These are phyloP conservation scores for Physeter macrocephalus DNA, from an alignment of 2,113 vertebrate species.

Conservation along the genomic window DNA sequence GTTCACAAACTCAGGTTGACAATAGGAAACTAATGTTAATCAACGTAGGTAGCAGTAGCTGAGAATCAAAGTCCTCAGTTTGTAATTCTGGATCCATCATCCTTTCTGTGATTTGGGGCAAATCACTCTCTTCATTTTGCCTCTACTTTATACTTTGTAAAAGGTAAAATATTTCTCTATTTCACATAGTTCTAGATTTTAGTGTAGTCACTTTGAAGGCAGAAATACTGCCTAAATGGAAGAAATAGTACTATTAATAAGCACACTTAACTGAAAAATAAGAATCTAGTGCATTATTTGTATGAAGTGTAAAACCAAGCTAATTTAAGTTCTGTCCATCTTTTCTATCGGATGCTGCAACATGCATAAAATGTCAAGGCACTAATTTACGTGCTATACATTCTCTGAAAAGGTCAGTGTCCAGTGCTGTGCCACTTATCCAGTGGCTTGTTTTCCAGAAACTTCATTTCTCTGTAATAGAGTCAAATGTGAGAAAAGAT, in stretches of 20 bases:
- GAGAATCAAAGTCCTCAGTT: background rate
- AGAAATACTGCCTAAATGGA: background rate
- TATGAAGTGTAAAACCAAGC: background rate
- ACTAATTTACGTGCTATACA: background rate
- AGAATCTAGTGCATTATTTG: background rate
- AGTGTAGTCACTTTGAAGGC: background rate
- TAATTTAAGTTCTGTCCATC: background rate
- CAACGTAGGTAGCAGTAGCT: fast-evolving
- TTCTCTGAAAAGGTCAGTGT: background rate
- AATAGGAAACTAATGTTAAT: background rate
- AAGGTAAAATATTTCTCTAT: background rate
- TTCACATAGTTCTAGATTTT: background rate
- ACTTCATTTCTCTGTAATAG: background rate
- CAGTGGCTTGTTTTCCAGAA: background rate
- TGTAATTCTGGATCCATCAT: background rate
- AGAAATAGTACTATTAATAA: background rate
- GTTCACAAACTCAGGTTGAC: background rate
- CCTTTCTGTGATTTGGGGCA: background rate
- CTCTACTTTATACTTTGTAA: background rate
- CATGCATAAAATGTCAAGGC: background rate
- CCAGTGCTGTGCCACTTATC: background rate
- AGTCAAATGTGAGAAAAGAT: background rate
- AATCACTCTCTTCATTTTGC: background rate
- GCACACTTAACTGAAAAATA: background rate
- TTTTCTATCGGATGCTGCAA: background rate